Percentiles rank a stretch among this genome's conserved stretches.
Conservation (phyloP, 1,140 invertebrate species). For the Drosophila arizonae region DNA sequence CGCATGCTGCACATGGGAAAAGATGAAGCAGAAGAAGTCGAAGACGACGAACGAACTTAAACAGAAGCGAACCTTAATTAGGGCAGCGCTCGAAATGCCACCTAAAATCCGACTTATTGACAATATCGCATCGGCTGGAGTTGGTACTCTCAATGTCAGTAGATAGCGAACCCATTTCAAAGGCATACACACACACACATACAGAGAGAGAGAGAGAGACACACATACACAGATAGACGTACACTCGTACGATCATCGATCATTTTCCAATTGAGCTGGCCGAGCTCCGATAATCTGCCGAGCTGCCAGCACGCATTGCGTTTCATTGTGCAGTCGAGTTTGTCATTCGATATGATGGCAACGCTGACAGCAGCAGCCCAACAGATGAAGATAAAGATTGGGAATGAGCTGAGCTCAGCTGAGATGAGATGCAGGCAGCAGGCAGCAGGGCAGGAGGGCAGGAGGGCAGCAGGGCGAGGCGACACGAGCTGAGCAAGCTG, state of each 20-base stretch:
- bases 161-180: slow-evolving; percentile 13
- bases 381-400: slow-evolving; percentile 43
- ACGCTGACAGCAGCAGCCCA: slow-evolving; percentile 55
- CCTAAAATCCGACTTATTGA: slow-evolving; percentile 31
- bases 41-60: background rate
- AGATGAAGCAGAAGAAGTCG: too few relatives aligned
- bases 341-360: slow-evolving; percentile 74
- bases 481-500: slow-evolving; percentile 9
- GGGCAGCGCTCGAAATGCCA: slow-evolving; percentile 40
- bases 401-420: background rate
- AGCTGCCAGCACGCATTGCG: slow-evolving; percentile 50
- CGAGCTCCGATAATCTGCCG: slow-evolving; percentile 57
- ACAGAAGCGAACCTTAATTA: slow-evolving; percentile 45
- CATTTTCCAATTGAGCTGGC: slow-evolving; percentile 71
- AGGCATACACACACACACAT: background rate
- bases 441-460: too few relatives aligned
- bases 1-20: background rate
- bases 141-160: slow-evolving; percentile 7
- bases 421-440: too few relatives aligned
- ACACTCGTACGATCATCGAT: slow-evolving; percentile 54
- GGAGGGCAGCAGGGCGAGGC: background rate
- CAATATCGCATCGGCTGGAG: slow-evolving; percentile 14
- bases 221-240: too few relatives aligned
- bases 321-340: slow-evolving; percentile 58
- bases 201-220: background rate